Conservation (phyloP, 2,797 vertebrate species). For the Erpetoichthys calabaricus region DNA sequence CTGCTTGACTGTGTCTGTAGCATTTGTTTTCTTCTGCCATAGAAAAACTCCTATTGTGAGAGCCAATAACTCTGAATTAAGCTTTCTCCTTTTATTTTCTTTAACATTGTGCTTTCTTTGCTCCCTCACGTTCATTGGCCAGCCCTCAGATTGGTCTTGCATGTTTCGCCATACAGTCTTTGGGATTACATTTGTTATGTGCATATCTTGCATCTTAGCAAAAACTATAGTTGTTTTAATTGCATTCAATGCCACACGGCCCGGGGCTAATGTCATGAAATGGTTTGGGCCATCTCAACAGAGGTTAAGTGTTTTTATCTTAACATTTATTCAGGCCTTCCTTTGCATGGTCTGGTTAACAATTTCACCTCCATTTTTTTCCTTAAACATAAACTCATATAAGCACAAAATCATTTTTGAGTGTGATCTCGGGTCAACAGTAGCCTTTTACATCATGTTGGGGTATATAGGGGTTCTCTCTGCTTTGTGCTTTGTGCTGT, state of each 20-base stretch:
- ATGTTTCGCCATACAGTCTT: constrained; percentile 47
- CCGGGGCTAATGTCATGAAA: constrained; percentile 41
- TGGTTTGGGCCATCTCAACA: constrained; percentile 49
- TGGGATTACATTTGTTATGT: constrained; percentile 50
- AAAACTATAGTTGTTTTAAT: constrained; percentile 53
- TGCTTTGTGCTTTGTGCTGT: constrained; percentile 23
- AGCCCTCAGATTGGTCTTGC: constrained; percentile 47
- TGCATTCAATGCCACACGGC: constrained; percentile 42
- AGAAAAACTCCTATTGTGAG: constrained; percentile 40
- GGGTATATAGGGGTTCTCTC: constrained; percentile 28
- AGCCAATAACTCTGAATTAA: constrained; percentile 50
- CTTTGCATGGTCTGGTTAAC: constrained; percentile 31
- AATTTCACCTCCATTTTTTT: constrained; percentile 23
- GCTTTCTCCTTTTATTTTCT: constrained; percentile 50
- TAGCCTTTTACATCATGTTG: constrained; percentile 28
- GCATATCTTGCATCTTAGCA: constrained; percentile 45
- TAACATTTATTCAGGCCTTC: constrained; percentile 31
- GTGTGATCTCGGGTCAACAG: constrained; percentile 25
- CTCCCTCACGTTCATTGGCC: constrained; percentile 44
- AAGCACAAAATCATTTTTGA: constrained; percentile 30
- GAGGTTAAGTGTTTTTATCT: constrained; percentile 37
- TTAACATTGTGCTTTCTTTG: constrained; percentile 46
- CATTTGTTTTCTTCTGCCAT: constrained; percentile 32
- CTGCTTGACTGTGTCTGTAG: constrained; percentile 28
- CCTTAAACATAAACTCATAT: constrained; percentile 22